Percentiles rank a stretch among this genome's conserved stretches.
phyloP scores from a whole-genome alignment of 2,888 invertebrate genomes.

The Strigamia transsilvanica region DNA sequence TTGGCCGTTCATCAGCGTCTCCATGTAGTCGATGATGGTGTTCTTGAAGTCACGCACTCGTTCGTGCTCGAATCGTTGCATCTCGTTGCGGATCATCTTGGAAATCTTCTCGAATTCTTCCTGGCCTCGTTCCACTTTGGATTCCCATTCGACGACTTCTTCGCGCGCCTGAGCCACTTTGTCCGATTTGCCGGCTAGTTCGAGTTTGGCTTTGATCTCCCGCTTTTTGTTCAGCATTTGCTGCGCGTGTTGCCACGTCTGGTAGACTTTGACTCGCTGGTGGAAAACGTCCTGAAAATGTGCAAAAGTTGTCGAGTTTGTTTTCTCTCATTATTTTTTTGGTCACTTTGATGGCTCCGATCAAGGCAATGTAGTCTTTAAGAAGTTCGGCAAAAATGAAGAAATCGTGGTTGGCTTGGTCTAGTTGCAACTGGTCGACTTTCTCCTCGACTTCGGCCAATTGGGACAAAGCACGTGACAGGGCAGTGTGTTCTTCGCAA shows the following conservation, averaged over 20 bases:
- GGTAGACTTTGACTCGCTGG: conserved; percentile 84
- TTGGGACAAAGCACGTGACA: conserved; percentile 88
- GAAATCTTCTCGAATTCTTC: conserved; percentile 96
- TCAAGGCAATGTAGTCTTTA: conserved; percentile 91
- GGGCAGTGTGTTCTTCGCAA: conserved; percentile 89
- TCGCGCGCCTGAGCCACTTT: conserved; percentile 86
- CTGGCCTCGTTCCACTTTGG: conserved; percentile 95
- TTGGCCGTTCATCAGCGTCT: conserved; percentile 93
- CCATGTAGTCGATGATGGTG: conserved; percentile 88
- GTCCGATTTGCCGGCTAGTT: conserved; percentile 87
- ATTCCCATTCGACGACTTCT: conserved; percentile 96
- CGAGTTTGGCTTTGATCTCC: conserved; percentile 91
- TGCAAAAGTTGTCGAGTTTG: not conserved
- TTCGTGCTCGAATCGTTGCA: conserved; percentile 88
- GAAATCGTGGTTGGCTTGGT: conserved; percentile 95
- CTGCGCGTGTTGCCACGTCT: conserved; percentile 97
- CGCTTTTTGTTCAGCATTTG: conserved; percentile 91
- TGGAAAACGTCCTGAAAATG: conserved; percentile 72
- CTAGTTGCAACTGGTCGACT: conserved; percentile 84
- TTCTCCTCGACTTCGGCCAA: conserved; percentile 87
- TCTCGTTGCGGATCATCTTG: conserved; percentile 90
- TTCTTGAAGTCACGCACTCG: conserved; percentile 89
- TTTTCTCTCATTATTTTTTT: not conserved
- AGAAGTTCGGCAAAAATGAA: conserved; percentile 92
- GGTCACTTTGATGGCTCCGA: conserved; percentile 86